Evolutionary conservation across 1,140 invertebrate species (phyloP).

Genomic region (Prorops nasuta): DNA sequence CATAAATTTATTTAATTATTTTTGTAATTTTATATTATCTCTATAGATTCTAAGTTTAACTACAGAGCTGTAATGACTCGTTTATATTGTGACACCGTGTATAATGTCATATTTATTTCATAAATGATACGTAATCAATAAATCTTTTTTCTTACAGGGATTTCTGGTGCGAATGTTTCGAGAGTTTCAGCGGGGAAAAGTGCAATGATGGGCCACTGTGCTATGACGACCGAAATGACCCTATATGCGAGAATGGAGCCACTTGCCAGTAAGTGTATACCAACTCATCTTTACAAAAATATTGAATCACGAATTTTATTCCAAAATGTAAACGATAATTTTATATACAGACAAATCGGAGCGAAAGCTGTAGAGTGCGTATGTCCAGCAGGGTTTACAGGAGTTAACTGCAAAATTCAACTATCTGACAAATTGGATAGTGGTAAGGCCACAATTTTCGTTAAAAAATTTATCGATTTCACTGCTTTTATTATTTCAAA

Average conservation of each 20-base stretch:
- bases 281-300: no score
- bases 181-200: conserved; percentile 68
- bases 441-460: conserved; percentile 18
- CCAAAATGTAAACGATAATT: no score
- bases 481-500: no score
- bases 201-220: conserved; percentile 75
- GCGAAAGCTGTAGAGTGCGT: conserved; percentile 68
- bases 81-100: no score
- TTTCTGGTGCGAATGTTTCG: conserved; percentile 73
- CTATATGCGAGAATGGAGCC: conserved; percentile 73
- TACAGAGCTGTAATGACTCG: no score
- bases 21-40: no score
- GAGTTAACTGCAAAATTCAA: conserved; percentile 66
- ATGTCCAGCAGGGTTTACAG: conserved; percentile 65
- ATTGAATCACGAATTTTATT: no score
- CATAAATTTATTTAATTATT: no score
- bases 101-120: no score
- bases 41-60: no score
- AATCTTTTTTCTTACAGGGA: conserved; percentile 38
- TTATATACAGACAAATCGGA: conserved; percentile 74
- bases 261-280: conserved; percentile 79
- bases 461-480: not conserved
- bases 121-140: not conserved
- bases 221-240: conserved; percentile 58
- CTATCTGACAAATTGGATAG: conserved; percentile 48